A percentile compares a stretch with the other conserved stretches of the same genome.
These are phyloP conservation scores for Diachasmimorpha longicaudata DNA, from an alignment of 1,140 invertebrate species.

Conservation along the genomic window DNA sequence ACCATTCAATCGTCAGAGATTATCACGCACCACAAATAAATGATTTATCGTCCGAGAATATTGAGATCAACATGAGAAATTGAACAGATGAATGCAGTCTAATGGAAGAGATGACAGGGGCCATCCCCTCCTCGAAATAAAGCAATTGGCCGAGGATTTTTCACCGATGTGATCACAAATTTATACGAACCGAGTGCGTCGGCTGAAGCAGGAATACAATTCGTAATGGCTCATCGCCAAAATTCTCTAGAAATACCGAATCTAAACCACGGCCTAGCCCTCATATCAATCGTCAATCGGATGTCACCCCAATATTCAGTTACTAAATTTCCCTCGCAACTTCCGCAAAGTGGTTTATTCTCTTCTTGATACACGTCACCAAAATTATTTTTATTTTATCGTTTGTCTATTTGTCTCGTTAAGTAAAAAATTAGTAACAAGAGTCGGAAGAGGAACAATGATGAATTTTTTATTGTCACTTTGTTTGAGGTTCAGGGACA, in stretches of 20 bases:
- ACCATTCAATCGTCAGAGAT: no score
- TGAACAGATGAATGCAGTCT: not conserved
- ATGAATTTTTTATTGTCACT: not conserved
- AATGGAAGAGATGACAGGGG: not conserved
- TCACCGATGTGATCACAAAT: not conserved
- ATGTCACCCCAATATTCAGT: not conserved
- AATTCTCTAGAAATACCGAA: conserved; percentile 39
- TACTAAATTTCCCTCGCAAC: not conserved
- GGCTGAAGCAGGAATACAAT: conserved; percentile 9
- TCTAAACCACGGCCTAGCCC: not conserved
- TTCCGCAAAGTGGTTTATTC: not conserved
- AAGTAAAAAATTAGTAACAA: no score
- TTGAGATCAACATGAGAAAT: not conserved
- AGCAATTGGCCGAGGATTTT: conserved; percentile 1
- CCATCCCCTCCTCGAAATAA: not conserved
- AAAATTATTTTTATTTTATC: no score
- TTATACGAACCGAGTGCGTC: not conserved
- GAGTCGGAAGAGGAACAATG: no score
- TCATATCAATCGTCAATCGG: not conserved
- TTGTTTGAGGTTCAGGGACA: not conserved
- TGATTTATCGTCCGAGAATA: not conserved
- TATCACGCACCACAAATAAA: not conserved
- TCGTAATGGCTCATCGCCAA: conserved; percentile 36
- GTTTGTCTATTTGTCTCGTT: no score
- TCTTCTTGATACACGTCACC: not conserved